Evolutionary conservation across 2,888 invertebrate species (phyloP).

Genomic region (Dicyrtomina minuta): DNA sequence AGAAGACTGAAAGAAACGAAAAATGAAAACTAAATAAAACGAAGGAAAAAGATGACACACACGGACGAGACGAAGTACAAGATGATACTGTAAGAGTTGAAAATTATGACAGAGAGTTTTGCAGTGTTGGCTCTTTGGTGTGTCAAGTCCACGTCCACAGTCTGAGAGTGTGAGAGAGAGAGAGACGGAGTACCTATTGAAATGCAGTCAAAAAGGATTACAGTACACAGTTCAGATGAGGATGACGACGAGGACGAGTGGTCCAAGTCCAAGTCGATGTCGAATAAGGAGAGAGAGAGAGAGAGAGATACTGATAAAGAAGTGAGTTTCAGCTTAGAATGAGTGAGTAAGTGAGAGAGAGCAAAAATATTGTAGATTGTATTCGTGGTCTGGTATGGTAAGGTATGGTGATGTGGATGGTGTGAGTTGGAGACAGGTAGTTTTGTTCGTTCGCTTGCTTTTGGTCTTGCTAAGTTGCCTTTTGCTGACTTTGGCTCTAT

Average conservation of each 20-base stretch:
- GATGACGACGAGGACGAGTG: no score
- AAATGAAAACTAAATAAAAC: not conserved
- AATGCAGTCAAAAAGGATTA: constrained; percentile 18
- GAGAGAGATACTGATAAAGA: not conserved
- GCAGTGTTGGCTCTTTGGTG: not conserved
- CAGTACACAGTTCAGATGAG: not conserved
- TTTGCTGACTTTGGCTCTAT: no score
- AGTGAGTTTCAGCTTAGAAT: not conserved
- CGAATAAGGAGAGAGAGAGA: constrained; percentile 2
- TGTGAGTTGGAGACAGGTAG: constrained; percentile 15
- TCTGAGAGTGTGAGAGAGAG: no score
- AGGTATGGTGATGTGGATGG: no score
- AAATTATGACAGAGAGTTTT: constrained; percentile 17
- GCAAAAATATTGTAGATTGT: no score
- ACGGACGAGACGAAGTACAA: constrained; percentile 2
- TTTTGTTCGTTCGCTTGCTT: not conserved
- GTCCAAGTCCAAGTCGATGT: not conserved
- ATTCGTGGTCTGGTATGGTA: no score
- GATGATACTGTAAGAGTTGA: constrained; percentile 12
- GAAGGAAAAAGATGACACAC: not conserved
- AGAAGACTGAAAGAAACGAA: not conserved
- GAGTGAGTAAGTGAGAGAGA: not conserved
- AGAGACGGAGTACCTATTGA: constrained; percentile 1
- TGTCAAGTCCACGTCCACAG: constrained; percentile 18
- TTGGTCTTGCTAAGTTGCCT: no score